These are phyloP conservation scores for Hetaerina americana DNA, from an alignment of 1,140 invertebrate species.

Conservation along the genomic window DNA sequence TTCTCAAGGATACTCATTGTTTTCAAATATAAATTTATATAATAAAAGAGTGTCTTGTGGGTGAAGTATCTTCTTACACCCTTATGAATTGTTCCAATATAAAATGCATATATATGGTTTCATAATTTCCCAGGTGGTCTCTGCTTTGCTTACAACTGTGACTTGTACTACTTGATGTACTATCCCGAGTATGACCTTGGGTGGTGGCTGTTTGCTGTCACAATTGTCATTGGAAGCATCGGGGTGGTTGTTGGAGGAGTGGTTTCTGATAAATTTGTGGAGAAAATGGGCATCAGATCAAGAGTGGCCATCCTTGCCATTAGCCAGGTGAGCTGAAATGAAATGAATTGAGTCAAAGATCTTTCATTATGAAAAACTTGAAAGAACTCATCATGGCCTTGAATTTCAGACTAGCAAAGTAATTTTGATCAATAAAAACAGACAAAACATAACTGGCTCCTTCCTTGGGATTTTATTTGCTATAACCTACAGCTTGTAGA, in stretches of 20 bases:
- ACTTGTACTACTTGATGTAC: conserved; percentile 73
- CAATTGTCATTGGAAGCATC: conserved; percentile 71
- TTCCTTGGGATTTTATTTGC: no score
- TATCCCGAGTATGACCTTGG: conserved; percentile 76
- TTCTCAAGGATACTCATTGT: no score
- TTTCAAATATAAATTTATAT: no score
- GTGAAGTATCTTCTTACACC: no score
- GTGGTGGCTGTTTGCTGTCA: conserved; percentile 76
- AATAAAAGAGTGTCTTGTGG: no score
- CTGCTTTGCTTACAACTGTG: conserved; percentile 81
- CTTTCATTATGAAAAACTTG: conserved; percentile 6
- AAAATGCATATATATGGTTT: no score
- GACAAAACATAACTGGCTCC: no score
- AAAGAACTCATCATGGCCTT: not conserved
- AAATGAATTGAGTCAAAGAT: no score
- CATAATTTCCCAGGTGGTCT: conserved; percentile 72
- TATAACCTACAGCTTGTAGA: no score
- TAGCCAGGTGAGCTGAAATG: conserved; percentile 49
- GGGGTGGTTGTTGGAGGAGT: conserved; percentile 80
- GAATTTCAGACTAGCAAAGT: not conserved
- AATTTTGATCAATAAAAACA: no score
- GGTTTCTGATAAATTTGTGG: conserved; percentile 78
- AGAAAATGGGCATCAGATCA: conserved; percentile 71
- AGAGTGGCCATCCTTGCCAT: conserved; percentile 68
- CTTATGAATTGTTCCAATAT: no score